A percentile compares a stretch with the other conserved stretches of the same genome.
These are phyloP conservation scores for Leuciscus waleckii DNA, from an alignment of 2,797 vertebrate genomes.

Conservation along the genomic window DNA sequence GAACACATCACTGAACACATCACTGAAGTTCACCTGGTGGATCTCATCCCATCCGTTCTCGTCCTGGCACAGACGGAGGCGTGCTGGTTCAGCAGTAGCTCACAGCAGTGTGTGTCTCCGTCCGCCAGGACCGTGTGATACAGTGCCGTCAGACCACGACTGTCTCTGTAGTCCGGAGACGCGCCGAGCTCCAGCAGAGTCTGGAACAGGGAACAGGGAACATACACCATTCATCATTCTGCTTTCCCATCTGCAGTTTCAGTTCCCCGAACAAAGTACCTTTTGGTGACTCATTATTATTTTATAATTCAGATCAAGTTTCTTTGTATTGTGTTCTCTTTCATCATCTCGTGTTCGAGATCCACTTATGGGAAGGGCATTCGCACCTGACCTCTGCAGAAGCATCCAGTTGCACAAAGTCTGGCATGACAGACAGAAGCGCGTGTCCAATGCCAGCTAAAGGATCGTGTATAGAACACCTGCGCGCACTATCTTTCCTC, in stretches of 20 bases:
- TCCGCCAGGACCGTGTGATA: constrained; percentile 93
- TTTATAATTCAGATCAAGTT: neutral
- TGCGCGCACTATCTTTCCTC: too few relatives aligned
- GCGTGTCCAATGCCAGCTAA: too few relatives aligned
- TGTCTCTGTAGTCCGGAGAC: constrained; percentile 95
- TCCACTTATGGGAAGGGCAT: too few relatives aligned
- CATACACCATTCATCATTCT: neutral
- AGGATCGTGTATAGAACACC: too few relatives aligned
- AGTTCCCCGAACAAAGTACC: neutral
- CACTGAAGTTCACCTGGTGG: constrained; percentile 84
- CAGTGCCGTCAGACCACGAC: constrained; percentile 88
- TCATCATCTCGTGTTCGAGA: too few relatives aligned
- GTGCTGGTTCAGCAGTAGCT: constrained; percentile 88
- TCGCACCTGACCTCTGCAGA: too few relatives aligned
- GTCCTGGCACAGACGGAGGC: constrained; percentile 88
- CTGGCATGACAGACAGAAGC: too few relatives aligned
- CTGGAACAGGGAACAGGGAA: constrained; percentile 68
- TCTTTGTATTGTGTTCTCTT: neutral
- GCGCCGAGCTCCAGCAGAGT: constrained; percentile 91
- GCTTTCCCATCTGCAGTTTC: neutral
- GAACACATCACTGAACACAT: neutral
- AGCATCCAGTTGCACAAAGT: too few relatives aligned
- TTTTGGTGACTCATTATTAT: neutral
- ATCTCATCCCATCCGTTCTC: constrained; percentile 98
- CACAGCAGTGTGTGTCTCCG: constrained; percentile 91